Evolutionary conservation across 2,888 invertebrate genomes (phyloP), one percentile per base, ranked within the genome.

Genomic region (Patella ulyssiponensis): DNA sequence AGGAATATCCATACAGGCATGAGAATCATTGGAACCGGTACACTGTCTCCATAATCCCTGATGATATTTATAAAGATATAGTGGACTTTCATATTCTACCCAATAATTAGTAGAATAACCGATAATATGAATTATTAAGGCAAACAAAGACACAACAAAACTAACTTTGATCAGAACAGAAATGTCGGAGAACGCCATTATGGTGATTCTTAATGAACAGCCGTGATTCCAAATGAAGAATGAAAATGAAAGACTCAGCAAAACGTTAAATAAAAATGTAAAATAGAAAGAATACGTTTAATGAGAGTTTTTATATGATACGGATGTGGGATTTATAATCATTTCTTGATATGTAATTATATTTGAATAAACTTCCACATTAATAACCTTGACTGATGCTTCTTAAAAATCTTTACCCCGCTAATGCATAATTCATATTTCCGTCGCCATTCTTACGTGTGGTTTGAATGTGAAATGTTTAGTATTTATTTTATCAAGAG

Each of bases 1-100:
- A 12, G 64, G 64, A 20, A 64, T 64, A 23, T 64, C 64, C 64
- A 64, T 64, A 64, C 64, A 64, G 11, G 12, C 17, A 23, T 64
- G 20, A 20, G 64, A 23, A 23, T 64, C 20, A 23, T 64, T 64
- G 64, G 64, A 23, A 15, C 64, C 23, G 23, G 64, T 64, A 64
- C 64, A 64, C 64, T 23, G 64, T 64, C 64, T 23, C 64, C 64
- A 64, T 20, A 64, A 23, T 11, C 64, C 64, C 14, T 64, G 64
- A 14, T 64, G 20, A 14, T 23, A 64, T 14, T 64, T 64, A 20
- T 64, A 64, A 1, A 64, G 14, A 20, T 12, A 20, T 64, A 64
- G 14, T 4, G 23, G 64, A 23, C 64, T 20, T 11, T 64, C n/a
- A 23, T 64, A 64, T 23, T 23, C 23, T 23, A 23, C 64, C 64